Conservation (phyloP, 2,797 vertebrate genomes). For the Helarctos malayanus region DNA sequence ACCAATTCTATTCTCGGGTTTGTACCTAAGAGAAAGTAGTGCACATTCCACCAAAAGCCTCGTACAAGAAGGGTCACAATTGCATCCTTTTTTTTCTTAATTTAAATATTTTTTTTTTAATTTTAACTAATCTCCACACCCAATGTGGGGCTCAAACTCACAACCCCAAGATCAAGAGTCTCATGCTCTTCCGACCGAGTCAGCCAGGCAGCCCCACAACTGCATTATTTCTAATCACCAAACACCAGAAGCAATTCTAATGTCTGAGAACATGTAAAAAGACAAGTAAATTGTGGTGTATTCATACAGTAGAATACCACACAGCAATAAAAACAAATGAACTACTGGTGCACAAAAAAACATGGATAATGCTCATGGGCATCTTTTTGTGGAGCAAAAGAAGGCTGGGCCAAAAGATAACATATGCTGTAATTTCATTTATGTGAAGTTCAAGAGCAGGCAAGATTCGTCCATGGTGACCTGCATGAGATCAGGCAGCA, state of each 20-base stretch:
- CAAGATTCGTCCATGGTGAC: not conserved
- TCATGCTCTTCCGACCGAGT: not conserved
- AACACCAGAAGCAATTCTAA: not conserved
- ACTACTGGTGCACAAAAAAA: not conserved
- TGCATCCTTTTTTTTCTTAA: not conserved
- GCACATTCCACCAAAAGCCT: not conserved
- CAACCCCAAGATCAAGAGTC: not conserved
- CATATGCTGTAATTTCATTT: constrained; percentile 9
- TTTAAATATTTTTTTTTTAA: not conserved
- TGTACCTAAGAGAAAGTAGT: not conserved
- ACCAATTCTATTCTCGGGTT: not conserved
- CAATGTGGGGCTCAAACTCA: not conserved
- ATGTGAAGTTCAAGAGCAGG: constrained; percentile 1
- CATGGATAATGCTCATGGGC: not conserved
- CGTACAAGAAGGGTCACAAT: not conserved
- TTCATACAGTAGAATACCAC: not conserved
- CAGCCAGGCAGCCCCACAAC: not conserved
- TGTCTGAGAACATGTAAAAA: not conserved
- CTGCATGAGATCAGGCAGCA: not conserved
- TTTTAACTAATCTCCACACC: not conserved
- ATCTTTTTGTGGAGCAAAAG: not conserved
- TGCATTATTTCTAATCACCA: not conserved
- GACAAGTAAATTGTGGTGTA: not conserved
- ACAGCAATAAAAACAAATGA: constrained; percentile 4
- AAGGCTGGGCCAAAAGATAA: not conserved